These are phyloP conservation scores for Plutomurus gul DNA, from an alignment of 1,140 invertebrate genomes.

Conservation along the genomic window DNA sequence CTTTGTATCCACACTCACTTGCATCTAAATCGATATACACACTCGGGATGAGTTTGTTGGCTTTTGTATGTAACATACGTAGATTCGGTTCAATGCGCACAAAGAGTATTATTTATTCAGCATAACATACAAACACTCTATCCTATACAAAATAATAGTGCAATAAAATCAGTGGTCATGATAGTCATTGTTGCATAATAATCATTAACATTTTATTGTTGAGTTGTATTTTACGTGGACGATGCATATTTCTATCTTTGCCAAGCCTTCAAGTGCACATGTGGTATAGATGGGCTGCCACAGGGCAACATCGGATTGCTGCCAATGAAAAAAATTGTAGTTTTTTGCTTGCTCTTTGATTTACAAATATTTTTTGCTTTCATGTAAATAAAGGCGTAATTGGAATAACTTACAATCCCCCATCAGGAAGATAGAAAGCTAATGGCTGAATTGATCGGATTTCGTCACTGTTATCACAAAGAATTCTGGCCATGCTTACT, in stretches of 20 bases:
- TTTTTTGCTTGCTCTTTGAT: not conserved
- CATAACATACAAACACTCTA: too few relatives aligned
- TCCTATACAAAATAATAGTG: too few relatives aligned
- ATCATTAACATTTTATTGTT: not conserved
- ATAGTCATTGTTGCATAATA: too few relatives aligned
- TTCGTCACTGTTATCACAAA: conserved; percentile 67
- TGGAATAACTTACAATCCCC: conserved; percentile 39
- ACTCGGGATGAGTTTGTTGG: too few relatives aligned
- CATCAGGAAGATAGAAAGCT: conserved; percentile 55
- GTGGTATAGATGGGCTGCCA: conserved; percentile 51
- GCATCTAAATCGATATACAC: too few relatives aligned
- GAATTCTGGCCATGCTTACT: conserved; percentile 62
- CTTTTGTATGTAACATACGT: too few relatives aligned
- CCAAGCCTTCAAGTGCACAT: conserved; percentile 47
- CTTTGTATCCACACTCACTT: too few relatives aligned
- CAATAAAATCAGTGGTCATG: too few relatives aligned
- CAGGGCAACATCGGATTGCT: conserved; percentile 55
- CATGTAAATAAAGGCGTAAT: not conserved
- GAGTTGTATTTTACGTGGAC: not conserved
- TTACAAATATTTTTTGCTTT: not conserved
- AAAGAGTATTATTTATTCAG: too few relatives aligned
- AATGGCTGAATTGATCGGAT: conserved; percentile 62
- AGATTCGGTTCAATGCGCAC: too few relatives aligned
- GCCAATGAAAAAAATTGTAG: conserved; percentile 25
- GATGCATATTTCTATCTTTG: not conserved